Base-by-base conservation (phyloP, 2,797 vertebrate species). In the Cryptoblepharus egeriae region DNA sequence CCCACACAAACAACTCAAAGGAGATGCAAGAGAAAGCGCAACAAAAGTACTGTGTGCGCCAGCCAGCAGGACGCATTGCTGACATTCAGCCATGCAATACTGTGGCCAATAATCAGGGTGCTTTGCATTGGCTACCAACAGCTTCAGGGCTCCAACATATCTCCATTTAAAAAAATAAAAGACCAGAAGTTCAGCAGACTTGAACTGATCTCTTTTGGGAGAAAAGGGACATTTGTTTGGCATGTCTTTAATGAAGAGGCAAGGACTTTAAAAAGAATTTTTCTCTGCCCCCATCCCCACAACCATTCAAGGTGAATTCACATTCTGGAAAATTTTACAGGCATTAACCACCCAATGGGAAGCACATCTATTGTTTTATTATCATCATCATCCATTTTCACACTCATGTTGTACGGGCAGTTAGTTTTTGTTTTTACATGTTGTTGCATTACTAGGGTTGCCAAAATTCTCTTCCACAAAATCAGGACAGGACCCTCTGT, bases 31-130 rank as follows among this genome's bases (percentile, higher is more conserved):
- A 70, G 85, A 70, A 0, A 1, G 9, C 30, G 49, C 86, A 87
- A 87, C 65, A 63, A 90, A 86, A 79, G 28, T 9, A 42, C 60
- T 3, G 2, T 15, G 37, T 16, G 65, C 42, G 49, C 30, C 5
- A 35, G 73, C 58, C 8, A 64, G 18, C 39, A 75, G 71, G 2
- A 24, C 0, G 0, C 10, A 77, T 79, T 81, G 83, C 20, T 75
- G 55, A 65, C n/a, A 78, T 16, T 57, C 42, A 79, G 1, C 60
- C 42, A 42, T 4, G 28, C 71, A 69, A 77, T 85, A 77, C 30
- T 9, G 4, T 80, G 80, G 67, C 30, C 58, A 84, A 63, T 81
- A 73, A 11, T 39, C n/a, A 78, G 55, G 16, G 42, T 52, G 28
- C 1, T 72, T 67, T 13, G 0, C 52, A 74, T 71, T 77, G 74